Evolutionary conservation across 2,113 vertebrate species (phyloP), one percentile per base, ranked within the genome.

Genomic region (Limanda limanda): DNA sequence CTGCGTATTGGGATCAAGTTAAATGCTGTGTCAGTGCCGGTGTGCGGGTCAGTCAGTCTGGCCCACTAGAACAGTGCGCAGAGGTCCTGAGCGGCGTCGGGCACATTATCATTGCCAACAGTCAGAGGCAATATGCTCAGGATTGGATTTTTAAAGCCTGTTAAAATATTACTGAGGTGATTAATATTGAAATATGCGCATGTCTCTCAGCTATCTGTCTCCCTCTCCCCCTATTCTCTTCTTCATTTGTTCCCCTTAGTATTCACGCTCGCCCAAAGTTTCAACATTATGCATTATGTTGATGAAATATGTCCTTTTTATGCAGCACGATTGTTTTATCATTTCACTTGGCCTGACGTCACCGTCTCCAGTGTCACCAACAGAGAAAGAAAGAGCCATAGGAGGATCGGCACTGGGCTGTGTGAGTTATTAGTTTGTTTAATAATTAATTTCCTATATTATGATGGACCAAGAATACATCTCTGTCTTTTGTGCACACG

Each of bases 141-240:
- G 93, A 94, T 94, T 94, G 93, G 93, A 94, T 94, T 94, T 95
- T 94, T 94, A 94, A 90, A 93, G 93, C 84, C 92, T 95, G 92
- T 93, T 95, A 92, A 95, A 95, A 95, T 95, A 95, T 95, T 94
- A 95, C 94, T 95, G 94, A 95, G 93, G 79, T 94, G 92, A 94
- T 95, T 94, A 95, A 95, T 94, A 95, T 93, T 95, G 92, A 95
- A 94, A 93, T 94, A 91, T 92, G 90, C 71, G 82, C 84, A 90
- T 91, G 91, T 93, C 91, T 91, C 86, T 89, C 86, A 90, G 83
- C 91, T 82, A 88, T 90, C 91, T 89, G 72, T 90, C 90, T 88
- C 81, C 72, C 74, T 66, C 54, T 65, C 78, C 76, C 71, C 59
- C 70, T 47, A 76, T 86, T 84, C 68, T 87, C 74, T 68, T 74